These are phyloP conservation scores for Fragum fragum DNA, from an alignment of 2,888 invertebrate species.

Conservation along the genomic window DNA sequence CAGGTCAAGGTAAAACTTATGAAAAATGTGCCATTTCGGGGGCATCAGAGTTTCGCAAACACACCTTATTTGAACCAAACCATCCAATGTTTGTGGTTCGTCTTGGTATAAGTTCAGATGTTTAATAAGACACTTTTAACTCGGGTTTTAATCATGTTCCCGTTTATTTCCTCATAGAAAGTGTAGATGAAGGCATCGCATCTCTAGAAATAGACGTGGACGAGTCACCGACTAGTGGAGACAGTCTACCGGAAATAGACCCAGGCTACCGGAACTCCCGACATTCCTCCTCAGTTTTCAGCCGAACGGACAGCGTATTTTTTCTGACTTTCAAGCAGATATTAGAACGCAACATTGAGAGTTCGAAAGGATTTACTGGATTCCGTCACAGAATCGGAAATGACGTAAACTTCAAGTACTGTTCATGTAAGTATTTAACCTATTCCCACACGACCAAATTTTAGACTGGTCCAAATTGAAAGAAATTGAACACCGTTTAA, in stretches of 20 bases:
- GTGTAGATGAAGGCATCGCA: constrained; percentile 53
- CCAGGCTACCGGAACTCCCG: not conserved
- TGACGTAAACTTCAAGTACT: constrained; percentile 68
- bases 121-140: no score
- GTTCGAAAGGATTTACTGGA: constrained; percentile 52
- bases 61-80: no score
- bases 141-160: no score
- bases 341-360: constrained; percentile 55
- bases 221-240: not conserved
- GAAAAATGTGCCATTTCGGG: no score
- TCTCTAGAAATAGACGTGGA: constrained; percentile 39
- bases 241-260: not conserved
- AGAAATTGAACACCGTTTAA: no score
- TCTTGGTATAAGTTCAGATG: no score
- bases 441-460: no score
- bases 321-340: constrained; percentile 48
- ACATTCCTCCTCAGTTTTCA: not conserved
- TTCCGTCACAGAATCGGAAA: constrained; percentile 62
- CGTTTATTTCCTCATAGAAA: constrained; percentile 18
- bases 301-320: constrained; percentile 63
- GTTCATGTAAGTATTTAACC: constrained; percentile 64
- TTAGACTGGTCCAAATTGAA: no score
- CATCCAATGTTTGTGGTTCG: no score
- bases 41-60: no score
- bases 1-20: no score